Base-by-base conservation (phyloP, 2,113 vertebrate species). In the Charina bottae region DNA sequence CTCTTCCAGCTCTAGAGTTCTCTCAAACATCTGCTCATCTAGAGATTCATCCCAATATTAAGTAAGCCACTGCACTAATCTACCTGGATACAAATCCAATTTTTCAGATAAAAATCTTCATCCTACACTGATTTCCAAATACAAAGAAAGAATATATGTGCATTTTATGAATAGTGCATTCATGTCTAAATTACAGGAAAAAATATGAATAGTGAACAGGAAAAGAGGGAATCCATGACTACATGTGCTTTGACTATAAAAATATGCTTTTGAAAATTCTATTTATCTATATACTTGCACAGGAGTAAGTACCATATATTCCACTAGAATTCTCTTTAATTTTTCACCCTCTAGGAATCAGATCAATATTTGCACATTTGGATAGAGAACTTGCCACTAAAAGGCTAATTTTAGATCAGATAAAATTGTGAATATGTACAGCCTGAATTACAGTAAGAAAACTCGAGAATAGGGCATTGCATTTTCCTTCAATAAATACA, bases 11-110 rank as follows among this genome's bases (percentile, higher is more conserved):
- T 72, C 85, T 54, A 46, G 90, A 91, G 85, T 58, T 42, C 33
- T 91, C 68, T 54, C 85, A 56, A 91, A 91, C 90, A 91, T 87
- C 90, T 91, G 90, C 17, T 91, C 53, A 72, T 68, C 90, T 53
- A 87, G 90, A 87, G 33, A 78, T 78, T 37, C 72, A 78, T 21
- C 17, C 19, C 72, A 37, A 42, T 87, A 87, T 15, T 13, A 87
- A 68, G 62, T 37, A 19, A 87, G 33, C n/a, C 85, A 72, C 60
- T 72, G 46, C 24, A 42, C 85, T 56, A 68, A 86, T 24, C n/a
- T 55, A 19, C 60, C 89, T 84, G 56, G 56, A 83, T 90, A 24
- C 72, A 84, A 60, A 84, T 33, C 55, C 56, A 49, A 13, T 85
- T 84, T 37, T 86, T 33, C n/a, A 12, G 26, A 37, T 91, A 1